These are phyloP conservation scores for Drosophila equinoxialis DNA, from an alignment of 1,140 invertebrate genomes.

Conservation along the genomic window DNA sequence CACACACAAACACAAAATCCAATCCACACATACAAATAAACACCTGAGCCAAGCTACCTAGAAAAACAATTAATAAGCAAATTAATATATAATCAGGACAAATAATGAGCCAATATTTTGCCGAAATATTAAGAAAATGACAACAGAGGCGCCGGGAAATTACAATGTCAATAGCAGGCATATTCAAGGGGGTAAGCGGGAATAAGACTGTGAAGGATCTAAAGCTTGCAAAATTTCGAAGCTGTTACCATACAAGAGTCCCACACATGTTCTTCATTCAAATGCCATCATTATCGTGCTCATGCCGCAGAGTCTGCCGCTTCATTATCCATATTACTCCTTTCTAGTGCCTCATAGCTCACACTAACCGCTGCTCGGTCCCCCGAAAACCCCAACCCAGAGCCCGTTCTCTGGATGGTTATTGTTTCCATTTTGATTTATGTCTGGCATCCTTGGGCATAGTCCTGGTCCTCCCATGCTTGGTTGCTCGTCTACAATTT, in stretches of 20 bases:
- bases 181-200: not conserved
- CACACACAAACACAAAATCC: slow-evolving; percentile 4
- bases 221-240: slow-evolving; percentile 8
- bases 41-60: not conserved
- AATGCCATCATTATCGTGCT: slow-evolving; percentile 77
- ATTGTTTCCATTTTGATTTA: slow-evolving; percentile 82
- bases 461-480: slow-evolving; percentile 31
- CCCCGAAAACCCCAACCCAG: not conserved
- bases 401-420: slow-evolving; percentile 21
- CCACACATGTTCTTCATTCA: slow-evolving; percentile 54
- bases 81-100: slow-evolving; percentile 30
- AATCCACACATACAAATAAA: not conserved
- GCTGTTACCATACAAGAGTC: slow-evolving; percentile 29
- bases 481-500: slow-evolving; percentile 67
- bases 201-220: not conserved
- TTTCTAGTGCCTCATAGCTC: slow-evolving; percentile 50
- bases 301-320: slow-evolving; percentile 73
- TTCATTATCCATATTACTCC: slow-evolving; percentile 81
- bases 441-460: slow-evolving; percentile 61
- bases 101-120: slow-evolving; percentile 64
- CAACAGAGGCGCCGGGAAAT: slow-evolving; percentile 39
- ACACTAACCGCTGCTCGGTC: slow-evolving; percentile 1
- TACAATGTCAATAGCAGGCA: slow-evolving; percentile 41
- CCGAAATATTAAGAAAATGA: slow-evolving; percentile 61
- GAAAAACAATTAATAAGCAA: slow-evolving; percentile 28